These are phyloP conservation scores for Astreopora myriophthalma DNA, from an alignment of 64 coral and sea anemone genomes.

Conservation along the genomic window DNA sequence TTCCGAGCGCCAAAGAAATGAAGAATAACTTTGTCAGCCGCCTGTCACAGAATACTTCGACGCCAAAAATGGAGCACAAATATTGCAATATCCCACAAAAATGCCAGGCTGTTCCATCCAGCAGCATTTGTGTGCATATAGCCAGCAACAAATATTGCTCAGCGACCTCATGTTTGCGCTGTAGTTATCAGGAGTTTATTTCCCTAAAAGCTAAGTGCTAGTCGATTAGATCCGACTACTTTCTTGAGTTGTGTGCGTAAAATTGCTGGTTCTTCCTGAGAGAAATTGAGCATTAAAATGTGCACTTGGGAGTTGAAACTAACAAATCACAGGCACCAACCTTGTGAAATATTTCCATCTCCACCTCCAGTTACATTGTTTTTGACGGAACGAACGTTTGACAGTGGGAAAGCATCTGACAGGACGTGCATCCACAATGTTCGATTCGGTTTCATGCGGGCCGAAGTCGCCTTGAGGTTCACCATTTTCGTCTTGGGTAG, in stretches of 20 bases:
- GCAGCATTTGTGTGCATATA: neutral
- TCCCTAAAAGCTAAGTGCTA: too few species aligned
- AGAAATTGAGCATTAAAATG: too few species aligned
- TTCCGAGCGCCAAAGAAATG: neutral
- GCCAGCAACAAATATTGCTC: neutral
- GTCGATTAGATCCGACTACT: too few species aligned
- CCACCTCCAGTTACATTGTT: conserved; percentile 31
- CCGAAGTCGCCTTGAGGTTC: neutral
- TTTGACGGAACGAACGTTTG: conserved; percentile 39
- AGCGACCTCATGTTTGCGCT: neutral
- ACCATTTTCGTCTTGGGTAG: neutral
- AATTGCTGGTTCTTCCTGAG: too few species aligned
- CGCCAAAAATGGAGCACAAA: neutral
- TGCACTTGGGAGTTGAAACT: neutral
- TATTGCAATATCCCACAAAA: neutral
- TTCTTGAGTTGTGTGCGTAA: too few species aligned
- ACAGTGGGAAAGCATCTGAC: conserved; percentile 34
- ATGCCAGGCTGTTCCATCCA: neutral
- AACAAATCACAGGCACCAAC: neutral
- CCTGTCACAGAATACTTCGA: neutral
- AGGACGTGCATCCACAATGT: neutral
- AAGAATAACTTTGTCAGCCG: neutral
- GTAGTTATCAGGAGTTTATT: too few species aligned
- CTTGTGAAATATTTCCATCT: conserved; percentile 33
- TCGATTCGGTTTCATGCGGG: conserved; percentile 8